phyloP scores from a whole-genome alignment of 2,797 vertebrate genomes.

The Choloepus didactylus region DNA sequence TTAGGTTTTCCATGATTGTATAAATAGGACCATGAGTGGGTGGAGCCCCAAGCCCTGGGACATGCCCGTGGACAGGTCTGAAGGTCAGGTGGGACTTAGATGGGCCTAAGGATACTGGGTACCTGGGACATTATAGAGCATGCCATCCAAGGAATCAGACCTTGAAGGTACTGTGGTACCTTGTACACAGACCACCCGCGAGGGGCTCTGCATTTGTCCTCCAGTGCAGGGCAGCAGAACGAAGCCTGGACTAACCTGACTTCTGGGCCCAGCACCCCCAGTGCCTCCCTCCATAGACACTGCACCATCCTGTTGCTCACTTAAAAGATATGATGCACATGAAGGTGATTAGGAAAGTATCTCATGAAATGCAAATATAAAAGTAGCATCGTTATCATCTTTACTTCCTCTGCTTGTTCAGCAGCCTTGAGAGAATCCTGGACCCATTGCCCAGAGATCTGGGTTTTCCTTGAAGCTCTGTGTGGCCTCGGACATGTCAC shows the following conservation, averaged over 20 bases:
- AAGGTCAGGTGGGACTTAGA: background rate
- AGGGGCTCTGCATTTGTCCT: fast-evolving
- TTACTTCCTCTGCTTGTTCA: background rate
- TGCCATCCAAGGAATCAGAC: background rate
- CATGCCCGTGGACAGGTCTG: background rate
- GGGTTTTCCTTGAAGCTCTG: background rate
- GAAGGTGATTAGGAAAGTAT: background rate
- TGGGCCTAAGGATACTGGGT: background rate
- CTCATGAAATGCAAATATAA: background rate
- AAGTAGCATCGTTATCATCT: background rate
- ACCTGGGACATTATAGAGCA: background rate
- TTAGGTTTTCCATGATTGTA: background rate
- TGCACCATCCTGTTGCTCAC: background rate
- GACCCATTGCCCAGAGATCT: background rate
- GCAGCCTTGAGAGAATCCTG: background rate
- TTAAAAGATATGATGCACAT: background rate
- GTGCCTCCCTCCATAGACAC: background rate
- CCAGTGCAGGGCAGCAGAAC: background rate
- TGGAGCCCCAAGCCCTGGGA: background rate
- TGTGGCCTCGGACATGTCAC: background rate
- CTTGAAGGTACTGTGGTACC: background rate
- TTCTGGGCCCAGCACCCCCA: background rate
- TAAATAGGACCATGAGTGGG: background rate
- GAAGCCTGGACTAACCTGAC: background rate
- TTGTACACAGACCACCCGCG: background rate